phyloP scores from a whole-genome alignment of 2,888 invertebrate species.

The Protodeltote pygarga region DNA sequence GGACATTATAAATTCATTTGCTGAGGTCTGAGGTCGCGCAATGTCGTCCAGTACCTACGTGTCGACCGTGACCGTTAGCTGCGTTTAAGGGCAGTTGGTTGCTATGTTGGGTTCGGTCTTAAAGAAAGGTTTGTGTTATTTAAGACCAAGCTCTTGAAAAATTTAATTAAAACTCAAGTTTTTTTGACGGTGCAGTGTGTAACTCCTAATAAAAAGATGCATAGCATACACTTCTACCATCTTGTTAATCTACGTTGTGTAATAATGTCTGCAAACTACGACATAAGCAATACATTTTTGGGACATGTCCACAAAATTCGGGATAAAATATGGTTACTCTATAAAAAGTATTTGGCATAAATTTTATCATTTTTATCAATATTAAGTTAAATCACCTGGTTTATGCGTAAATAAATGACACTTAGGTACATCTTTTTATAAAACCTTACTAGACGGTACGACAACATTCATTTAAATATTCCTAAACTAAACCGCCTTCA shows the following conservation, averaged over 20 bases:
- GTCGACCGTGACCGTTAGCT: conserved; percentile 35
- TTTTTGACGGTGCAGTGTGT: no score
- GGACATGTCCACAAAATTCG: background rate
- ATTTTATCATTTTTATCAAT: no score
- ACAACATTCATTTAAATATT: background rate
- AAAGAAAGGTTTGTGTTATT: no score
- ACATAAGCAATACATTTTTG: background rate
- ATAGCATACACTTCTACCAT: no score
- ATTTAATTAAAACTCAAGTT: no score
- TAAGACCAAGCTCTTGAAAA: no score
- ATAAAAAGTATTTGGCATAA: no score
- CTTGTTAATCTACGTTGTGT: no score
- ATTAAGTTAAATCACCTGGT: background rate
- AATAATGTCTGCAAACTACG: no score
- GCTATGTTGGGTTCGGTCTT: background rate
- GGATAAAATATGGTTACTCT: conserved; percentile 1
- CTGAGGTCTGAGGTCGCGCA: conserved; percentile 27
- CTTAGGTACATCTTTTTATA: conserved; percentile 18
- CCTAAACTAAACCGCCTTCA: conserved; percentile 8
- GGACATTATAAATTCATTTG: conserved; percentile 44
- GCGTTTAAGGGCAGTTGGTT: conserved; percentile 28
- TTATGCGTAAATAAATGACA: background rate
- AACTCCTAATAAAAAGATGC: no score
- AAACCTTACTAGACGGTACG: conserved; percentile 7
- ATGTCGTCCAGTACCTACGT: conserved; percentile 32